Evolutionary conservation across 2,113 vertebrate genomes (phyloP).

Genomic region (Sminthopsis crassicaudata): DNA sequence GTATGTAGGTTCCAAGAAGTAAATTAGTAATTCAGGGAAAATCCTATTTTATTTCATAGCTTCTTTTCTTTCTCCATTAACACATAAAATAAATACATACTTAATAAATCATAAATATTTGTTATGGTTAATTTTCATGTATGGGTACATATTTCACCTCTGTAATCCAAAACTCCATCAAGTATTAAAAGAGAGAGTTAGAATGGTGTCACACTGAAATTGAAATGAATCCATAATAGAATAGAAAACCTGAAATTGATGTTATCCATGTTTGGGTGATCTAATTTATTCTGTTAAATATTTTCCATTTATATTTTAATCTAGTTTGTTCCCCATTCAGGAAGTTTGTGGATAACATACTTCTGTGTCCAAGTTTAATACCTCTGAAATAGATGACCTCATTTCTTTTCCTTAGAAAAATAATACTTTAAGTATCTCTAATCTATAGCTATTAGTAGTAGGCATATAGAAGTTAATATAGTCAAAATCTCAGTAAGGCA

Average conservation of each 20-base stretch:
- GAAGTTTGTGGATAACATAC: not conserved
- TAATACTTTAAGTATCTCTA: not conserved
- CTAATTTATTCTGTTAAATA: not conserved
- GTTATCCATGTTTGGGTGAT: not conserved
- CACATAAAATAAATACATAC: no score
- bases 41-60: not conserved
- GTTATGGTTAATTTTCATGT: no score
- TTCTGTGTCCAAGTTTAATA: not conserved
- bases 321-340: not conserved
- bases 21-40: not conserved
- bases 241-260: not conserved
- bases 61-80: not conserved
- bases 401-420: not conserved
- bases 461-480: not conserved
- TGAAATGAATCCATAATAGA: not conserved
- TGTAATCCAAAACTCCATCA: not conserved
- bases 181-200: not conserved
- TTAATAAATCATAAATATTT: no score
- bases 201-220: not conserved
- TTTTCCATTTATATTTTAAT: not conserved
- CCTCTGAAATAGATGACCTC: not conserved
- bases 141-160: not conserved
- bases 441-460: not conserved
- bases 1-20: not conserved
- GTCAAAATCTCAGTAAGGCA: constrained; percentile 17